These are phyloP conservation scores for Drosophila paranaensis DNA, from an alignment of 2,888 invertebrate species.

Conservation along the genomic window DNA sequence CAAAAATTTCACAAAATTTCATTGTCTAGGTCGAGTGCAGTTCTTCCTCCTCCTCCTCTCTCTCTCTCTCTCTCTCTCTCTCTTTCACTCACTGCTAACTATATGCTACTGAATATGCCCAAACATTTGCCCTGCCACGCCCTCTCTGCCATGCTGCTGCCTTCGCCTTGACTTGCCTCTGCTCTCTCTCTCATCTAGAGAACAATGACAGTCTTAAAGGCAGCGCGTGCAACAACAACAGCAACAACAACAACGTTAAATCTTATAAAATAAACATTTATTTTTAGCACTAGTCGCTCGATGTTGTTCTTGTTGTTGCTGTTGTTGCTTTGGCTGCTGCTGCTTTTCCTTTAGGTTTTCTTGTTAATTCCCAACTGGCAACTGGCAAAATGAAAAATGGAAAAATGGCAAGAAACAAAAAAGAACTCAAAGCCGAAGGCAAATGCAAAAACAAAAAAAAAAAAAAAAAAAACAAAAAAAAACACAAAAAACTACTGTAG, in stretches of 20 bases:
- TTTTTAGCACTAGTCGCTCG: conserved; percentile 61
- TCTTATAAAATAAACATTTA: conserved; percentile 78
- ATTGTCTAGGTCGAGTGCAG: conserved; percentile 47
- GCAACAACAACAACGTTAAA: conserved; percentile 30
- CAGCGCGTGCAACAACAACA: conserved; percentile 39
- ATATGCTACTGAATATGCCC: not conserved
- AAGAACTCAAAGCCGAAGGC: conserved; percentile 16
- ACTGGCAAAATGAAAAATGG: conserved; percentile 40
- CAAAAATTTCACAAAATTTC: conserved; percentile 13
- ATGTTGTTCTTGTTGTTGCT: conserved; percentile 27
- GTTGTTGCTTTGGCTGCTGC: conserved; percentile 15
- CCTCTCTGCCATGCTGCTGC: not conserved
- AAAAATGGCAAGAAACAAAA: conserved; percentile 14
- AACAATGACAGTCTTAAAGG: conserved; percentile 53
- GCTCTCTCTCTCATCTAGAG: conserved; percentile 8
- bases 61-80: not conserved
- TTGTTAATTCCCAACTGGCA: conserved; percentile 49
- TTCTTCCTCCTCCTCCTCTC: not conserved
- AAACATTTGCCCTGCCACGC: not conserved
- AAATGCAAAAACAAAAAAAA: conserved; percentile 4
- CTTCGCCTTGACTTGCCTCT: not conserved
- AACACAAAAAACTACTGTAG: conserved; percentile 22
- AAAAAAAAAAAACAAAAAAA: not conserved
- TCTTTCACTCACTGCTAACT: not conserved
- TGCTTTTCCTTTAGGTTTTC: conserved; percentile 44